phyloP scores from a whole-genome alignment of 2,113 vertebrate species.

The Barnardius zonarius region DNA sequence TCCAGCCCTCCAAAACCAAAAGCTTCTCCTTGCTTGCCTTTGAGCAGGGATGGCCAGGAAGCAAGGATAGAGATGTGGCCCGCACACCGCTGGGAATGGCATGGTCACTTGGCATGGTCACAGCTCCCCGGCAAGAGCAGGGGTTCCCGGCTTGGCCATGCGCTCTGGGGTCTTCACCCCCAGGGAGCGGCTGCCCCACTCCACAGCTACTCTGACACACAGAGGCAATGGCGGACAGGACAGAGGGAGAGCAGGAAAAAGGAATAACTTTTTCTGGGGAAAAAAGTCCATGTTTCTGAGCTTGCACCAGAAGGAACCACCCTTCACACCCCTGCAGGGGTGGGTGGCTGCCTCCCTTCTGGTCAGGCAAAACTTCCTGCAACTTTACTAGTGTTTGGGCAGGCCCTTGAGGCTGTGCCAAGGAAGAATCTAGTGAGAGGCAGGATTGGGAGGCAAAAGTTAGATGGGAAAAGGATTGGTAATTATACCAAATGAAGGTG shows the following conservation, averaged over 20 bases:
- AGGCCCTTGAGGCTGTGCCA: background rate
- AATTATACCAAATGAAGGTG: background rate
- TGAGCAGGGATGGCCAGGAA: background rate
- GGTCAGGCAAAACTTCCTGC: background rate
- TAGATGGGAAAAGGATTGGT: background rate
- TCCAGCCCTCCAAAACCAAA: background rate
- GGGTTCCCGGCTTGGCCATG: background rate
- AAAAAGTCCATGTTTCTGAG: background rate
- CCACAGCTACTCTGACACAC: background rate
- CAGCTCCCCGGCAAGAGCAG: background rate
- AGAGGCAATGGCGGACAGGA: background rate
- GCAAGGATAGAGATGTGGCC: too few relatives aligned
- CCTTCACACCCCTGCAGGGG: rapidly evolving
- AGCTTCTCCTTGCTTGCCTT: background rate
- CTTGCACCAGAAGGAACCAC: background rate
- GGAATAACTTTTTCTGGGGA: background rate
- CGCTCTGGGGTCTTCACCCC: rapidly evolving
- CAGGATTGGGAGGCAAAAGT: background rate
- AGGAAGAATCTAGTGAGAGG: background rate
- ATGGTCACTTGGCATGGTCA: background rate
- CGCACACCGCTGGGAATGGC: rapidly evolving
- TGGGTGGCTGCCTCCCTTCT: background rate
- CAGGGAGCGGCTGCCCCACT: background rate
- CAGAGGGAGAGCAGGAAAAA: background rate
- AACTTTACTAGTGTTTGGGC: background rate